Conservation (phyloP, 2,888 invertebrate genomes). For the Phyto melanocephala region DNA sequence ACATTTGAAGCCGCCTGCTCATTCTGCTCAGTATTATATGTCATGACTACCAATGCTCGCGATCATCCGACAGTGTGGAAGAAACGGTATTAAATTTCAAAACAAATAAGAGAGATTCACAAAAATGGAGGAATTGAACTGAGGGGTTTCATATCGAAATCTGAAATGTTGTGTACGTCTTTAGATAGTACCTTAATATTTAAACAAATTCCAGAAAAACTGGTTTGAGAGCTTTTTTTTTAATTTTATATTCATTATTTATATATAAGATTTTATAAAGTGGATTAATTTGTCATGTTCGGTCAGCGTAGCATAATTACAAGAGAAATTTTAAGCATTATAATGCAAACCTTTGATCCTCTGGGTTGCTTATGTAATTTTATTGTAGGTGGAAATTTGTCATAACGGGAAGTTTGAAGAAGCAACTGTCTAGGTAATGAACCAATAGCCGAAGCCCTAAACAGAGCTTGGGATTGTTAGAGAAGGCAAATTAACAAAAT, state of each 20-base stretch:
- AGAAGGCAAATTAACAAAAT: background rate
- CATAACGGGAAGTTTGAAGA: background rate
- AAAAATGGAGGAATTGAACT: too few species aligned
- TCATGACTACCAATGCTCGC: constrained; percentile 52
- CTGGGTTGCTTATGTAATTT: background rate
- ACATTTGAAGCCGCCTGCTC: constrained; percentile 67
- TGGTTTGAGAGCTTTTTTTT: constrained; percentile 3
- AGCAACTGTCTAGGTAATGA: background rate
- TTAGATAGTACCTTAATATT: constrained; percentile 7
- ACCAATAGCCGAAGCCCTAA: constrained; percentile 1
- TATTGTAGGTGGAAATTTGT: background rate
- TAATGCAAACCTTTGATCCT: constrained; percentile 40
- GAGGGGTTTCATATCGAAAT: constrained; percentile 43
- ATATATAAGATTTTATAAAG: constrained; percentile 20
- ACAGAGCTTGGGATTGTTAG: constrained; percentile 29
- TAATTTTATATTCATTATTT: constrained; percentile 29
- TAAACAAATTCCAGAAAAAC: background rate
- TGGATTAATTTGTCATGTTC: constrained; percentile 6
- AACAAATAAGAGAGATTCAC: constrained; percentile 28
- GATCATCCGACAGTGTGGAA: constrained; percentile 19
- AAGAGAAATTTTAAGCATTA: constrained; percentile 21
- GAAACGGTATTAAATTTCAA: constrained; percentile 32
- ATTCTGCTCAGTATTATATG: constrained; percentile 50
- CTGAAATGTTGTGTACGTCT: background rate
- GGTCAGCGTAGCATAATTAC: constrained; percentile 16